Evolutionary conservation across 2,888 invertebrate genomes (phyloP).

Genomic region (Athripsodes cinereus): DNA sequence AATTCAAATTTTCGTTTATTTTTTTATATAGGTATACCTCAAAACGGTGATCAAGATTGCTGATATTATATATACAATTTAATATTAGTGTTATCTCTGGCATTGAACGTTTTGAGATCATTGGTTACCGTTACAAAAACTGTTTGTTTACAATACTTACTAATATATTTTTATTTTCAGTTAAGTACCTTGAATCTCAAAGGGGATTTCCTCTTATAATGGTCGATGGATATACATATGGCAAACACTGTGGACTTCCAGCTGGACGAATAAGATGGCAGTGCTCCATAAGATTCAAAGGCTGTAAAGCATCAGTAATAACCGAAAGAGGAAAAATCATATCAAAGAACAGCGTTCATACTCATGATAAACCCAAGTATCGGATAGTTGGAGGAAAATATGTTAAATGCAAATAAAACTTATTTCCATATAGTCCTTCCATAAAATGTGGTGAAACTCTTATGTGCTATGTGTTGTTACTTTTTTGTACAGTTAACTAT

Average conservation of each 20-base stretch:
- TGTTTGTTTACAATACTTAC: too few species aligned
- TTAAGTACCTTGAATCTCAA: not conserved
- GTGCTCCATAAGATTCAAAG: constrained; percentile 31
- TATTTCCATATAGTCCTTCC: too few species aligned
- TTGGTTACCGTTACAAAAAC: too few species aligned
- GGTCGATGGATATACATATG: constrained; percentile 32
- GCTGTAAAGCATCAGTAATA: not conserved
- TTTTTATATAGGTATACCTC: too few species aligned
- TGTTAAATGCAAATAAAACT: not conserved
- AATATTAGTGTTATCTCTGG: too few species aligned
- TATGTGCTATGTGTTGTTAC: too few species aligned
- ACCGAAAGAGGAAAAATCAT: not conserved
- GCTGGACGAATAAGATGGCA: constrained; percentile 30
- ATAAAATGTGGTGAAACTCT: too few species aligned
- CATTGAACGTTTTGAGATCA: too few species aligned
- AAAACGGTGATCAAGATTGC: too few species aligned
- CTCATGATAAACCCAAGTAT: not conserved
- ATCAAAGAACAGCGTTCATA: not conserved
- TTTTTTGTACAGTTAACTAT: too few species aligned
- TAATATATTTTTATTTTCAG: not conserved
- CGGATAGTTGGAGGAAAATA: not conserved
- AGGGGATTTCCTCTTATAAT: constrained; percentile 24
- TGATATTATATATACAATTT: too few species aligned
- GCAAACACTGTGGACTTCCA: constrained; percentile 29
- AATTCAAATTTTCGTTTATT: too few species aligned